These are phyloP conservation scores for Enteromius paludinosus DNA, from an alignment of 2,797 vertebrate species.

Conservation along the genomic window DNA sequence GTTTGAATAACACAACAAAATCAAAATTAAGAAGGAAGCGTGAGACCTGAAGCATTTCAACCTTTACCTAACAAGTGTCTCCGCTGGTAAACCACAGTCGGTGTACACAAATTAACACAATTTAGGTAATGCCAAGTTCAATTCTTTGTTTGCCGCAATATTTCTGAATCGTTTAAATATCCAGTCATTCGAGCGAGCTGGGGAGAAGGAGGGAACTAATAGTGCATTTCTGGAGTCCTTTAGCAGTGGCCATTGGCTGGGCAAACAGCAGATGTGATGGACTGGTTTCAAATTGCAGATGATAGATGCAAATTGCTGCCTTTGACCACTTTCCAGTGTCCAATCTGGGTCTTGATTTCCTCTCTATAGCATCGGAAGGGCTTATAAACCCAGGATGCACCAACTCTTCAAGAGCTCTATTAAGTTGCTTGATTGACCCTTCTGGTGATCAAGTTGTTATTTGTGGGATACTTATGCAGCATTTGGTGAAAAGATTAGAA, in stretches of 20 bases:
- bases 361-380: slow-evolving; percentile 46
- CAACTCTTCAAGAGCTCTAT: slow-evolving; percentile 40
- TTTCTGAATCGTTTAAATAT: slow-evolving; percentile 71
- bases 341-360: slow-evolving; percentile 65
- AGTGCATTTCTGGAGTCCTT: slow-evolving; percentile 70
- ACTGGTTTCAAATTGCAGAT: slow-evolving; percentile 68
- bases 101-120: slow-evolving; percentile 71
- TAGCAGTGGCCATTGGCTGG: slow-evolving; percentile 57
- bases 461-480: slow-evolving; percentile 13
- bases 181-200: slow-evolving; percentile 59
- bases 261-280: slow-evolving; percentile 65
- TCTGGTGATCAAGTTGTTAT: slow-evolving; percentile 26
- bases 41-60: slow-evolving; percentile 44
- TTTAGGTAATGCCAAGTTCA: slow-evolving; percentile 78
- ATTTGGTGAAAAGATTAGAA: slow-evolving; percentile 11
- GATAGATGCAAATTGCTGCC: slow-evolving; percentile 71
- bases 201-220: slow-evolving; percentile 62
- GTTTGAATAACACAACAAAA: slow-evolving; percentile 11
- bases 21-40: neutral
- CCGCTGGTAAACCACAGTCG: slow-evolving; percentile 62
- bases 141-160: slow-evolving; percentile 68
- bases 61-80: slow-evolving; percentile 58
- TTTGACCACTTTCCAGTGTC: slow-evolving; percentile 67
- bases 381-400: slow-evolving; percentile 46
- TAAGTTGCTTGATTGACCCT: slow-evolving; percentile 36